phyloP scores from a whole-genome alignment of 92 coral and sea anemone species.

The Epizoanthus illoricatus region DNA sequence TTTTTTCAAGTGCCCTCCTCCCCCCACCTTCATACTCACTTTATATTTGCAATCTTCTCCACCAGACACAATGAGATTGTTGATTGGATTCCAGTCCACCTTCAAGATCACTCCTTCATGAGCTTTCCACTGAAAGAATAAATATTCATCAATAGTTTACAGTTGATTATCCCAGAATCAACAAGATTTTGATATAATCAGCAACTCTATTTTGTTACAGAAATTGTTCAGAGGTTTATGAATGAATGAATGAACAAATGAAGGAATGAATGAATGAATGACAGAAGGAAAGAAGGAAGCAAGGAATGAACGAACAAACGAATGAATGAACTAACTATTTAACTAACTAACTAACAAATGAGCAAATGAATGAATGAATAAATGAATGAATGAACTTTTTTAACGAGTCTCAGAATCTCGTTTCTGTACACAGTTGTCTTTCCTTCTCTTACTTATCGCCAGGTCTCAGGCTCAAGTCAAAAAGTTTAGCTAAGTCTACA shows the following conservation, averaged over 20 bases:
- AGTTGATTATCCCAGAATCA: no score
- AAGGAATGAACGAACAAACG: no score
- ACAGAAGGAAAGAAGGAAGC: no score
- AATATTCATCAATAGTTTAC: no score
- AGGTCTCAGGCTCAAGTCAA: no score
- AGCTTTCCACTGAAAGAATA: conserved; percentile 92
- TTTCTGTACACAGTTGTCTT: not conserved
- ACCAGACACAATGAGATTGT: conserved; percentile 93
- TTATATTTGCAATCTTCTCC: conserved; percentile 98
- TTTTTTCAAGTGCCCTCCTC: not conserved
- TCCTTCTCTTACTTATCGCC: not conserved
- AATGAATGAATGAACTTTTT: not conserved
- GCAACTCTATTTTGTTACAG: not conserved
- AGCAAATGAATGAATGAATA: not conserved
- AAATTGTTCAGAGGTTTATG: no score
- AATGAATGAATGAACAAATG: not conserved
- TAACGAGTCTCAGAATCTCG: not conserved
- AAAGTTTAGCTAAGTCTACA: not conserved
- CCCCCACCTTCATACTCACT: conserved; percentile 32
- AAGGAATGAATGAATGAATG: no score
- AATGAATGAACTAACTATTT: no score
- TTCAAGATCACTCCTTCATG: conserved; percentile 93
- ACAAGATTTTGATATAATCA: not conserved
- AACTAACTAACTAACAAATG: no score
- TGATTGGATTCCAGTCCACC: conserved; percentile 98